Conservation (phyloP, 1,140 invertebrate genomes). For the Orius laevigatus region DNA sequence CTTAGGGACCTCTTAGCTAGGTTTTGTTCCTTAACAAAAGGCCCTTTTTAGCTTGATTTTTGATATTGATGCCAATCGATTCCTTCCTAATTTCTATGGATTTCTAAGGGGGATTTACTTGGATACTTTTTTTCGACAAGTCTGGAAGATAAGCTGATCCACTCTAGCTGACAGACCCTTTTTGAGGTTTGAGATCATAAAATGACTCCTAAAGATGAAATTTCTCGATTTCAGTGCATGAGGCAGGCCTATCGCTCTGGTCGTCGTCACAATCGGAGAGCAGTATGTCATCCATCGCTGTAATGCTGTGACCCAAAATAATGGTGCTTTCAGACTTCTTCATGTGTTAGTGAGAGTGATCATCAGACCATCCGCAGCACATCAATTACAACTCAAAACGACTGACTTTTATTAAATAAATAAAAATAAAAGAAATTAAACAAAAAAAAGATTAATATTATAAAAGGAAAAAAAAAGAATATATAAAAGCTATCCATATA, state of each 20-base stretch:
- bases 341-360: conserved; percentile 10
- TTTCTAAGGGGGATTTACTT: no score
- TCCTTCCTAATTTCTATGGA: no score
- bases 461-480: background rate
- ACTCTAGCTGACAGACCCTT: no score
- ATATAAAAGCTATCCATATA: conserved; percentile 13
- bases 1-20: no score
- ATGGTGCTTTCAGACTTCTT: conserved; percentile 19
- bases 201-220: background rate
- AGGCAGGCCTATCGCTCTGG: conserved; percentile 17
- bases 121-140: no score
- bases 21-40: no score
- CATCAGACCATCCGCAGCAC: conserved; percentile 3
- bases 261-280: conserved; percentile 16
- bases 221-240: conserved; percentile 15
- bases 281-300: conserved; percentile 16
- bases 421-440: conserved; percentile 12
- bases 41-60: no score
- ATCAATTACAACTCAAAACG: conserved; percentile 18
- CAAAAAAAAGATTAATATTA: conserved; percentile 14
- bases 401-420: conserved; percentile 21
- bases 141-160: no score
- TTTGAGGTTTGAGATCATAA: no score
- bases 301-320: conserved; percentile 15
- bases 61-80: no score